Evolutionary conservation across 2,113 vertebrate genomes (phyloP).

Genomic region (Nycticryphes semicollaris): DNA sequence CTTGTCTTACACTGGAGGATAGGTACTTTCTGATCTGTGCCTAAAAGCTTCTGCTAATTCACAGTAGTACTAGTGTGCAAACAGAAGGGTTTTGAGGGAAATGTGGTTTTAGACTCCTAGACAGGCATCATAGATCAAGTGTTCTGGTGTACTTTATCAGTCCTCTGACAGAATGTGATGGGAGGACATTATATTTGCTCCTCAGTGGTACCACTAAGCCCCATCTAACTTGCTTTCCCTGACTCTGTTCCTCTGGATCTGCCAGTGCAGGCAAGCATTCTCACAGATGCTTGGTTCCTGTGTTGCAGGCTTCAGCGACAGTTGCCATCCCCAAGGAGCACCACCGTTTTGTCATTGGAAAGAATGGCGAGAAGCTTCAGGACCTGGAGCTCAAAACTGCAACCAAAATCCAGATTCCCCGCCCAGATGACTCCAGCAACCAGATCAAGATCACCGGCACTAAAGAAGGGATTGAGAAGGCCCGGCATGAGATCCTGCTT

Average conservation of each 20-base stretch:
- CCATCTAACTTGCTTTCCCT: background rate
- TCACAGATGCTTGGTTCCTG: background rate
- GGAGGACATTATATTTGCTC: background rate
- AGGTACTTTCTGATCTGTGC: background rate
- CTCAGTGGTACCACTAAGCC: background rate
- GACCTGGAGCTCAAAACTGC: slow-evolving; percentile 98
- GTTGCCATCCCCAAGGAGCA: slow-evolving; percentile 98
- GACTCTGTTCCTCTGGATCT: background rate
- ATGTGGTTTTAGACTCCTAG: background rate
- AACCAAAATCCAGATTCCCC: slow-evolving; percentile 99
- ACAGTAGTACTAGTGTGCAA: background rate
- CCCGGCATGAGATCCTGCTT: slow-evolving; percentile 94
- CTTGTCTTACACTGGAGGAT: background rate
- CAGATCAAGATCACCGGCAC: slow-evolving; percentile 99
- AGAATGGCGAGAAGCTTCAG: slow-evolving; percentile 98
- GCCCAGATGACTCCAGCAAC: slow-evolving; percentile 96
- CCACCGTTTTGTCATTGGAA: slow-evolving; percentile 98
- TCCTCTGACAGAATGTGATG: background rate
- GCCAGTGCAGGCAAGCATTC: background rate
- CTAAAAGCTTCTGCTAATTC: background rate
- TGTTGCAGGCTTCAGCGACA: slow-evolving; percentile 88
- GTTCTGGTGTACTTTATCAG: background rate
- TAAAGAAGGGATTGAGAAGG: slow-evolving; percentile 98
- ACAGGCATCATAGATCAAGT: background rate
- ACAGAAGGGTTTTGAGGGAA: background rate